A percentile compares a stretch with the other conserved stretches of the same genome.
Evolutionary conservation across 2,113 vertebrate genomes (phyloP).

Genomic region (Shinisaurus crocodilurus): DNA sequence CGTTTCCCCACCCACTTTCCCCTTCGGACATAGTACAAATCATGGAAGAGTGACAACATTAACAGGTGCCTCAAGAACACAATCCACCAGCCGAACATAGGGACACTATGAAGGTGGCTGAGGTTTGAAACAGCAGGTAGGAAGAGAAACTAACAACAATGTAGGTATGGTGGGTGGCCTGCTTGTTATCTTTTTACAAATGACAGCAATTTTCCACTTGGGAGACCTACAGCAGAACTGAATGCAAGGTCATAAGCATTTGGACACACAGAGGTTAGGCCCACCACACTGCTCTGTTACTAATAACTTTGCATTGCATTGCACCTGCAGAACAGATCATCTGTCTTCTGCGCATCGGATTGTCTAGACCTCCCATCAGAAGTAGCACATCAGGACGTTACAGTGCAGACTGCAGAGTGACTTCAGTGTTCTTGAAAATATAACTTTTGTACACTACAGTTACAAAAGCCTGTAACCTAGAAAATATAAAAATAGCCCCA

Average conservation of each 20-base stretch:
- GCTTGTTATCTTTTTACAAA: conserved; percentile 76
- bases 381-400: neutral
- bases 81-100: conserved; percentile 45
- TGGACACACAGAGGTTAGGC: conserved; percentile 14
- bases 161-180: conserved; percentile 81
- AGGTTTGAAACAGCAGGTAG: conserved; percentile 63
- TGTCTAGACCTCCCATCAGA: conserved; percentile 3
- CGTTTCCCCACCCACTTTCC: accelerated
- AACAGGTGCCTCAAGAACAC: conserved; percentile 73
- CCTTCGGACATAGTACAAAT: conserved; percentile 65
- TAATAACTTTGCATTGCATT: neutral
- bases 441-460: neutral
- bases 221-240: conserved; percentile 12
- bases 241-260: conserved; percentile 8
- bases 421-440: neutral
- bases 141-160: conserved; percentile 22
- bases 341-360: neutral
- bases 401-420: neutral
- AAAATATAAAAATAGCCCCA: neutral
- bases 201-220: conserved; percentile 56
- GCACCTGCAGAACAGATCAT: conserved; percentile 23
- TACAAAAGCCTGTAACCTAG: neutral
- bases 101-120: conserved; percentile 29
- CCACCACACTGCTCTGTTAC: neutral
- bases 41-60: conserved; percentile 42